Evolutionary conservation across 1,140 invertebrate genomes (phyloP), one percentile per base, ranked within the genome.

Genomic region (Heliothis virescens): DNA sequence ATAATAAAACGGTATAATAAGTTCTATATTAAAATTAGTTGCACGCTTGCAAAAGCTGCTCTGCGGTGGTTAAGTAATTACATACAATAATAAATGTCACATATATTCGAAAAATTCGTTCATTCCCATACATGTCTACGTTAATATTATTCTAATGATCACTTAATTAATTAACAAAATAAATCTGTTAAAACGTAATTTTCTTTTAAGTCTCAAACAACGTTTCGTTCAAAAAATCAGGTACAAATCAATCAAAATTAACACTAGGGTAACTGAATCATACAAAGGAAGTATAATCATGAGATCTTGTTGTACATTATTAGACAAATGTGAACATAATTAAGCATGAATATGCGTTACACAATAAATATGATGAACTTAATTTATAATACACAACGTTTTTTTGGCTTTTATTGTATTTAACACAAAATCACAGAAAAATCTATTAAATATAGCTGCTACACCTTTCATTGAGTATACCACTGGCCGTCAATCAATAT

Each of bases 241-340:
- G 93, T 94, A 94, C 93, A 93, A 93, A 94, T 92, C 84, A 94
- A 92, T 87, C 85, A 82, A 93, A 94, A 93, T 90, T 92, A 94
- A 89, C 74, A 87, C 91, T 92, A 93, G 92, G 92, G 92, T 94
- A 94, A 94, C 91, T 91, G 87, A 92, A 93, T 75, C 85, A 89
- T 88, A 84, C 86, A 90, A 85, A 90, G 91, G 90, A 93, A 91
- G 89, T 87, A 87, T 87, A 87, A 41, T 65, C 65, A 73, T 93
- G 92, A 94, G 92, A 94, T 94, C 92, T 86, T 82, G 88, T 87
- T 90, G 80, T 82, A 82, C 82, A 87, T 83, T 85, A 83, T 76
- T 83, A 82, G 34, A 84, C 69, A 72, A 82, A 57, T 59, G 18
- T 52, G 53, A 69, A 78, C 71, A 78, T 62, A 60, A 48, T 80